Percentiles rank a stretch among this genome's conserved stretches.
Conservation (phyloP, 2,888 invertebrate genomes). For the Brachylomia viminalis region DNA sequence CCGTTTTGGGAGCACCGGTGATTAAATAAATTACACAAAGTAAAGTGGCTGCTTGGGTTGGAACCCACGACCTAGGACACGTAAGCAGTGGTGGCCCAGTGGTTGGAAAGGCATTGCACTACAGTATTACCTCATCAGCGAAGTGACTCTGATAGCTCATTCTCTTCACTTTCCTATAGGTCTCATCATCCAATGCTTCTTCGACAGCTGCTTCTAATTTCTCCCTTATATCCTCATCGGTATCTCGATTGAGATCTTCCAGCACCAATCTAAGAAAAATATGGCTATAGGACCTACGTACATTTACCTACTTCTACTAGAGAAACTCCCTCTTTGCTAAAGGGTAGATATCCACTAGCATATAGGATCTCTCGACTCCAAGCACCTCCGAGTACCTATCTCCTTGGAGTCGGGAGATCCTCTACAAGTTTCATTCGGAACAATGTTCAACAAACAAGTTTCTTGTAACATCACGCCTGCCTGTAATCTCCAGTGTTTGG, state of each 20-base stretch:
- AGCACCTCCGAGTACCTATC: neutral
- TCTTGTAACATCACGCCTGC: neutral
- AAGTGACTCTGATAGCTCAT: constrained; percentile 93
- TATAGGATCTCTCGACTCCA: neutral
- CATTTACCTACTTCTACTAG: neutral
- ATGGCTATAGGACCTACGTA: neutral
- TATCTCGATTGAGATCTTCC: constrained; percentile 84
- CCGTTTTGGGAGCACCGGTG: neutral
- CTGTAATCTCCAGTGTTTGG: neutral
- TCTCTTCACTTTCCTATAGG: constrained; percentile 93
- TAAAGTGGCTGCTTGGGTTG: neutral
- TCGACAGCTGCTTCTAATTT: constrained; percentile 92
- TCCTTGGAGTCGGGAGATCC: neutral
- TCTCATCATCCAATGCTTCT: constrained; percentile 92
- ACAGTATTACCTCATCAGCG: constrained; percentile 90
- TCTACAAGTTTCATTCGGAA: neutral
- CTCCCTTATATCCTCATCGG: constrained; percentile 89
- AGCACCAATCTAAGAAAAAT: constrained; percentile 83
- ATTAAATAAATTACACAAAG: neutral
- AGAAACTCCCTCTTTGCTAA: neutral
- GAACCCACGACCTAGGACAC: neutral
- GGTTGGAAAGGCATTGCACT: neutral
- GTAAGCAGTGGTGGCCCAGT: neutral
- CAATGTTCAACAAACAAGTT: neutral
- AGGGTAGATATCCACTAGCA: neutral